Conservation (phyloP, 2,113 vertebrate genomes). For the Tinamus guttatus region DNA sequence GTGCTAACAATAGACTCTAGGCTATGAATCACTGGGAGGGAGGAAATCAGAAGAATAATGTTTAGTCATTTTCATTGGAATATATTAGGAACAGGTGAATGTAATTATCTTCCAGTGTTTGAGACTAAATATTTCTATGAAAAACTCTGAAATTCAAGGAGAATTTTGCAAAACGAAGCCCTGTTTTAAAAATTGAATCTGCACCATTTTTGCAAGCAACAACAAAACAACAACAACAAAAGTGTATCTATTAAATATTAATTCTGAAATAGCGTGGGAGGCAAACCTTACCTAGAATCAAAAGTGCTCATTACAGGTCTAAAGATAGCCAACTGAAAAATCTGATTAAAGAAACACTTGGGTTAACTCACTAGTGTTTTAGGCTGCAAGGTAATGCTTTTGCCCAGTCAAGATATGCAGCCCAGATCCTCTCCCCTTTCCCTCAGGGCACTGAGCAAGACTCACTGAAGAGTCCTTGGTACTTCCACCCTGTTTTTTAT, state of each 20-base stretch:
- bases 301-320: background rate
- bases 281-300: background rate
- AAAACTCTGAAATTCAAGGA: background rate
- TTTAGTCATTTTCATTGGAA: slow-evolving; percentile 21
- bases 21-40: slow-evolving; percentile 37
- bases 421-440: background rate
- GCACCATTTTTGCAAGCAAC: background rate
- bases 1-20: slow-evolving; percentile 32
- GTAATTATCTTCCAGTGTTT: background rate
- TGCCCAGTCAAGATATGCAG: background rate
- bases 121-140: background rate
- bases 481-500: background rate
- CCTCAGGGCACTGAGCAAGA: fast-evolving
- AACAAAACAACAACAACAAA: background rate
- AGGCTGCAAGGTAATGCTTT: background rate
- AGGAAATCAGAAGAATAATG: background rate
- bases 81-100: background rate
- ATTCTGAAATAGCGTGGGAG: background rate
- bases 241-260: background rate
- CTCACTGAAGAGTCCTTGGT: background rate
- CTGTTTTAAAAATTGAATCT: background rate
- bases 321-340: background rate
- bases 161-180: background rate
- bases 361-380: background rate
- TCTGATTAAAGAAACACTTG: background rate